Evolutionary conservation across 2,797 vertebrate species (phyloP).

Genomic region (Pyrrhura leucotis): DNA sequence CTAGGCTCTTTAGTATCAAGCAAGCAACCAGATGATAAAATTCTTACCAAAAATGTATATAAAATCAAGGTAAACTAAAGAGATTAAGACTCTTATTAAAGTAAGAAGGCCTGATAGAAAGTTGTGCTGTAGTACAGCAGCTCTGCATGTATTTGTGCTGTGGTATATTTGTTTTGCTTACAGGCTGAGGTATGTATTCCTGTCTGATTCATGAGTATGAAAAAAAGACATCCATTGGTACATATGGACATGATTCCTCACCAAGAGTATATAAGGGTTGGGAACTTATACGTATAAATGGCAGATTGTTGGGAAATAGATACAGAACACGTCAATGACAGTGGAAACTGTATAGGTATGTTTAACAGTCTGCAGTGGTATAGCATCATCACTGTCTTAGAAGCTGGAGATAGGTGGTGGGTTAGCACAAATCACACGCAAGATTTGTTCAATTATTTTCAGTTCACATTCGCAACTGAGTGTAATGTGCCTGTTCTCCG

Average conservation of each 20-base stretch:
- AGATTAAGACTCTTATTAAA: not conserved
- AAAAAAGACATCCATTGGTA: not conserved
- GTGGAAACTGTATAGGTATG: not conserved
- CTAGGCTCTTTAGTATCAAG: not conserved
- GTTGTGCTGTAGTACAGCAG: not conserved
- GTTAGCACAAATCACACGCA: not conserved
- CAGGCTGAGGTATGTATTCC: not conserved
- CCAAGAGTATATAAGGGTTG: not conserved
- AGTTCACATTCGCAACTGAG: not conserved
- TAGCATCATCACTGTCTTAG: not conserved
- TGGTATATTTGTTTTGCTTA: not conserved
- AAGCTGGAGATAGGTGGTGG: not conserved
- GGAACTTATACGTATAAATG: not conserved
- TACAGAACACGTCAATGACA: not conserved
- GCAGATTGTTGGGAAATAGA: not conserved
- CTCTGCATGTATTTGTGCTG: not conserved
- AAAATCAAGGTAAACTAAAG: not conserved
- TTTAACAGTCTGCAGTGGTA: not conserved
- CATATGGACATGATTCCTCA: not conserved
- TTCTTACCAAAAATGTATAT: not conserved
- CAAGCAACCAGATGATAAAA: not conserved
- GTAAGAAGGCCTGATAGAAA: not conserved
- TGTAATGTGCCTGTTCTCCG: not conserved
- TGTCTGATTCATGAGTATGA: not conserved
- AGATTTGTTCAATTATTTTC: slow-evolving; percentile 3